Evolutionary conservation across 2,888 invertebrate species (phyloP), one percentile per base, ranked within the genome.

Genomic region (Torymus tubicola): DNA sequence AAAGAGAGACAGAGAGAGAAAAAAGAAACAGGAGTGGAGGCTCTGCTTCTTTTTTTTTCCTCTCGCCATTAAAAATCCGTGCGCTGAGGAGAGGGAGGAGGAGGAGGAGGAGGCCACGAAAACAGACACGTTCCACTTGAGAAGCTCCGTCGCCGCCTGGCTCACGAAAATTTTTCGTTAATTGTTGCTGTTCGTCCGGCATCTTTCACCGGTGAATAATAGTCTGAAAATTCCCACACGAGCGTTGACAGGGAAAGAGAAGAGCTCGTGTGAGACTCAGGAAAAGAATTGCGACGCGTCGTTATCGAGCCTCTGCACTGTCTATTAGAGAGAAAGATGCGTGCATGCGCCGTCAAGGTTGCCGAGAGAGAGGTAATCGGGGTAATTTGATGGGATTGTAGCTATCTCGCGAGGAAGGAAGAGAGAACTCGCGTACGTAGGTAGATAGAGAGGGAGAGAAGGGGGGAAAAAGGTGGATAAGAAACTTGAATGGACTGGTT

Each of bases 351-450:
- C 85, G 85, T 84, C 86, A 86, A 86, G 86, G 87, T 84, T 87
- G 83, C 85, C n/a, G n/a, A 3, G 2, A 31, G 31, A 31, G 31
- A 81, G 85, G 84, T 86, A 87, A 86, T 88, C 86, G 85, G 84
- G 85, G 84, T 86, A 87, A 88, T 87, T 87, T 87, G 84, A 87
- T 86, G 86, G 87, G 85, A 86, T 86, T 86, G 86, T 83, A 83
- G 84, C 84, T 84, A 84, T 85, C 84, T 83, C 69, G 78, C 82
- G 79, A 76, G 75, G 76, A 72, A 82, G 74, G n/a, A 58, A 73
- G 50, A 65, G 53, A 53, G 60, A 18, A 73, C 31, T 31, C 31
- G 31, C 31, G 31, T 31, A 77, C 65, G 78, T 70, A 82, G 70
- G 13, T 60, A 79, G 24, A 70, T 31, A 52, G 53, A 50, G 67